A percentile compares a stretch with the other conserved stretches of the same genome.
phyloP scores from a whole-genome alignment of 2,797 vertebrate genomes.

The Anas capensis region DNA sequence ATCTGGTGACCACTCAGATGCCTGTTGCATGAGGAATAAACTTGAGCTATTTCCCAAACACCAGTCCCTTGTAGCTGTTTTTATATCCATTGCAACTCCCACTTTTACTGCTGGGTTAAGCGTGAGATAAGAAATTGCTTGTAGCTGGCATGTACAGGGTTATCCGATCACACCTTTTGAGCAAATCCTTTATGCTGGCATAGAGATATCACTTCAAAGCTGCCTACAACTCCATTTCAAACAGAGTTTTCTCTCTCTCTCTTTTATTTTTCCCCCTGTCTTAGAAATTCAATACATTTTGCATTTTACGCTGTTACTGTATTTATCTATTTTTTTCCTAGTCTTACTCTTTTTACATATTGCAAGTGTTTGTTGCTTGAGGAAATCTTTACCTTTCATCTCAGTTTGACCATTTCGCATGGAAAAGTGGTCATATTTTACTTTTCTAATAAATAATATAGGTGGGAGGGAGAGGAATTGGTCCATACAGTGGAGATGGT shows the following conservation, averaged over 20 bases:
- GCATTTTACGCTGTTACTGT: neutral
- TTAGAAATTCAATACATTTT: neutral
- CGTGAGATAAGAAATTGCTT: slow-evolving; percentile 3
- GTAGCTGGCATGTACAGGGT: neutral
- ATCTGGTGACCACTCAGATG: neutral
- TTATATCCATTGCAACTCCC: neutral
- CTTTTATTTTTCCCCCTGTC: neutral
- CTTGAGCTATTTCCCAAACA: neutral
- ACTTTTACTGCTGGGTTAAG: slow-evolving; percentile 23
- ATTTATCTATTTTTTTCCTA: neutral
- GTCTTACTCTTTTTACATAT: neutral
- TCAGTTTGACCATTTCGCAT: neutral
- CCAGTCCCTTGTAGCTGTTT: neutral
- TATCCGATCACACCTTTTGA: slow-evolving; percentile 14
- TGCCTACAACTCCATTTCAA: neutral
- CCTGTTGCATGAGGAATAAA: neutral
- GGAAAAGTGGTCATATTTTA: neutral
- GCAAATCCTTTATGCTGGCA: neutral
- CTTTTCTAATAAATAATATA: neutral
- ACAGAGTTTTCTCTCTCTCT: neutral
- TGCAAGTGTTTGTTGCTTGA: slow-evolving; percentile 4
- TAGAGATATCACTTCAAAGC: neutral
- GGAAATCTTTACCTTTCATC: neutral
- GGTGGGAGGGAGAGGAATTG: neutral
- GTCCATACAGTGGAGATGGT: neutral